A percentile compares a stretch with the other conserved stretches of the same genome.
Conservation (phyloP, 2,113 vertebrate genomes). For the Prunella fulvescens region DNA sequence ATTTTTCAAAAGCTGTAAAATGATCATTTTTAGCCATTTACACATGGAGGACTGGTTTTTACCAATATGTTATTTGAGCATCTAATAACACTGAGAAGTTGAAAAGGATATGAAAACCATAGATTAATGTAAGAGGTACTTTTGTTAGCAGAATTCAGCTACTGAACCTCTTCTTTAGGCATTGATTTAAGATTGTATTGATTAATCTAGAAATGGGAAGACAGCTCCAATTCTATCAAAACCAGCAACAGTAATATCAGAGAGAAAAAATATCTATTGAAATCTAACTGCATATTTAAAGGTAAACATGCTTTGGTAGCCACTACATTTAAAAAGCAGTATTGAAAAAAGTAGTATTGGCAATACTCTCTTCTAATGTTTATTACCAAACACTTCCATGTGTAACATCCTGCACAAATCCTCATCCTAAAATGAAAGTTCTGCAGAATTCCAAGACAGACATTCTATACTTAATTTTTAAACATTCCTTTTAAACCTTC, state of each 20-base stretch:
- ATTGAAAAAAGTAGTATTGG: background rate
- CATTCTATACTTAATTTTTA: background rate
- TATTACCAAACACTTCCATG: background rate
- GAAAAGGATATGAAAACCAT: background rate
- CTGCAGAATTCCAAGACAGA: background rate
- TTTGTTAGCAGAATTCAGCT: background rate
- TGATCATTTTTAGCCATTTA: background rate
- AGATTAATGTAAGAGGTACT: background rate
- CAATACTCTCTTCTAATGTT: background rate
- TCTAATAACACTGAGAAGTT: background rate
- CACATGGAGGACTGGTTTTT: background rate
- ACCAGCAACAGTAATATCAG: background rate
- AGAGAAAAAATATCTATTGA: background rate
- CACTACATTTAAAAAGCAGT: background rate
- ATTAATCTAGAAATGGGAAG: background rate
- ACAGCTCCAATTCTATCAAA: background rate
- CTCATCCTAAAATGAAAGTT: background rate
- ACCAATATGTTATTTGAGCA: background rate
- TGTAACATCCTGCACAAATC: background rate
- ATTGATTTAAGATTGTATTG: background rate
- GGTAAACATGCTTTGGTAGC: background rate
- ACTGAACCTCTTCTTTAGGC: background rate
- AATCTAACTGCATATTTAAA: background rate
- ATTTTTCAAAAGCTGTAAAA: background rate
- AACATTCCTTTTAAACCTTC: background rate